Percentiles rank a stretch among this genome's conserved stretches.
phyloP scores from a whole-genome alignment of 2,113 vertebrate genomes.

The Calcarius ornatus region DNA sequence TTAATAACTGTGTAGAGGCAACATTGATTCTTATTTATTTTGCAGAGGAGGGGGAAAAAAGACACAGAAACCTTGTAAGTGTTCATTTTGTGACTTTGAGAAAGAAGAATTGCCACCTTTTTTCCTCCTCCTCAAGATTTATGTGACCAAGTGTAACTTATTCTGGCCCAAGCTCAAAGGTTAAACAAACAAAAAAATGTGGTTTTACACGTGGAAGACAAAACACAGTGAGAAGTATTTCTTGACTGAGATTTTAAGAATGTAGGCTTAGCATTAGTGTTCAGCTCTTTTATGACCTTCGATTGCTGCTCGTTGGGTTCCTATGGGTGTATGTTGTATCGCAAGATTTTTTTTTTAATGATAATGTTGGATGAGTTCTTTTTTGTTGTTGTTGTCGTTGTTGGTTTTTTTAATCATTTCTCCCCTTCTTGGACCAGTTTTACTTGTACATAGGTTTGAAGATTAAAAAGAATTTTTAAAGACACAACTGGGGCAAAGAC shows the following conservation, averaged over 20 bases:
- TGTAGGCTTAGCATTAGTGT: constrained; percentile 89
- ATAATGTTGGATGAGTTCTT: constrained; percentile 60
- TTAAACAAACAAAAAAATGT: constrained; percentile 23
- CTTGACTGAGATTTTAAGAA: constrained; percentile 87
- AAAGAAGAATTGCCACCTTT: constrained; percentile 37
- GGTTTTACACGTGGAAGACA: constrained; percentile 68
- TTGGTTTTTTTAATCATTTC: constrained; percentile 48
- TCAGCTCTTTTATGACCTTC: constrained; percentile 83
- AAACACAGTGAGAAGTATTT: constrained; percentile 65
- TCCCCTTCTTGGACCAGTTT: constrained; percentile 65
- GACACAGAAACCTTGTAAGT: constrained; percentile 54
- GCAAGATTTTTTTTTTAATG: constrained; percentile 65
- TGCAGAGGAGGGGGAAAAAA: constrained; percentile 56
- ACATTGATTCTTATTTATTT: constrained; percentile 74
- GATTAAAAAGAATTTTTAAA: constrained; percentile 61
- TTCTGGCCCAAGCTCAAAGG: constrained; percentile 75
- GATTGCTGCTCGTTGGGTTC: constrained; percentile 88
- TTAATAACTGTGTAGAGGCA: constrained; percentile 79
- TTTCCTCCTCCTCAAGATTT: constrained; percentile 75
- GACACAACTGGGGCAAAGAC: constrained; percentile 60
- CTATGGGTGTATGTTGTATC: constrained; percentile 83
- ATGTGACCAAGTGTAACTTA: constrained; percentile 76
- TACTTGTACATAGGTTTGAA: constrained; percentile 87
- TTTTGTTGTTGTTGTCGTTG: constrained; percentile 52
- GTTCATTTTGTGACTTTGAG: constrained; percentile 61